A percentile compares a stretch with the other conserved stretches of the same genome.
These are phyloP conservation scores for Aphelinus certus DNA, from an alignment of 1,140 invertebrate genomes.

Conservation along the genomic window DNA sequence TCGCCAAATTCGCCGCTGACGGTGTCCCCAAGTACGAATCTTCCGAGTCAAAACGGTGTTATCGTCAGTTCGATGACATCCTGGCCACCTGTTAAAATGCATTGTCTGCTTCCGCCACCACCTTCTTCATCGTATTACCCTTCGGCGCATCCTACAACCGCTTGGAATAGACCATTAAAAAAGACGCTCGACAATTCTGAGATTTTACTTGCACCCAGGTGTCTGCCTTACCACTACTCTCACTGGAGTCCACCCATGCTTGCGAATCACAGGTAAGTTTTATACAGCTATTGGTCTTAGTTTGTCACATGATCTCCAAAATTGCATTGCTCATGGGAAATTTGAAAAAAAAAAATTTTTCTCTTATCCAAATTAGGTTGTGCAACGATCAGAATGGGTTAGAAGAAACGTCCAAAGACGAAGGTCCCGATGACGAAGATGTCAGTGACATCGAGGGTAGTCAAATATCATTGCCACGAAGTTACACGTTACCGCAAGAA, in stretches of 20 bases:
- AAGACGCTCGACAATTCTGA: constrained; percentile 73
- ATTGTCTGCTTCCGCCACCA: constrained; percentile 56
- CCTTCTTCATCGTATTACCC: constrained; percentile 57
- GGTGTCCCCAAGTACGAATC: constrained; percentile 49
- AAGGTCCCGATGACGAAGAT: constrained; percentile 56
- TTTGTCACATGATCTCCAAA: too few relatives aligned
- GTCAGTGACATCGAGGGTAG: constrained; percentile 62
- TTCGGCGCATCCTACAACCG: constrained; percentile 51
- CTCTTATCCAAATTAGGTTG: constrained; percentile 44
- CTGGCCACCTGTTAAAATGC: constrained; percentile 65
- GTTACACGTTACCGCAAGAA: constrained; percentile 84
- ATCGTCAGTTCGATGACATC: constrained; percentile 44
- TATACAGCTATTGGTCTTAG: too few relatives aligned
- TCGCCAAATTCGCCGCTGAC: constrained; percentile 58
- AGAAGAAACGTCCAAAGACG: constrained; percentile 57
- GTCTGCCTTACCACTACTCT: constrained; percentile 65
- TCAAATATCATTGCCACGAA: constrained; percentile 80
- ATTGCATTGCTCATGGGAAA: too few relatives aligned
- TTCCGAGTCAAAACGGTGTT: constrained; percentile 48
- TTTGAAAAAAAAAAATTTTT: constrained; percentile 4
- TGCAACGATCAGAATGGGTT: constrained; percentile 54
- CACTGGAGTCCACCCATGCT: constrained; percentile 58
- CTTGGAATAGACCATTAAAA: constrained; percentile 53
- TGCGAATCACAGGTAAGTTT: constrained; percentile 52
- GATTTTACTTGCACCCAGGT: constrained; percentile 80